These are phyloP conservation scores for Spermophilus dauricus DNA, from an alignment of 2,113 vertebrate genomes.

Conservation along the genomic window DNA sequence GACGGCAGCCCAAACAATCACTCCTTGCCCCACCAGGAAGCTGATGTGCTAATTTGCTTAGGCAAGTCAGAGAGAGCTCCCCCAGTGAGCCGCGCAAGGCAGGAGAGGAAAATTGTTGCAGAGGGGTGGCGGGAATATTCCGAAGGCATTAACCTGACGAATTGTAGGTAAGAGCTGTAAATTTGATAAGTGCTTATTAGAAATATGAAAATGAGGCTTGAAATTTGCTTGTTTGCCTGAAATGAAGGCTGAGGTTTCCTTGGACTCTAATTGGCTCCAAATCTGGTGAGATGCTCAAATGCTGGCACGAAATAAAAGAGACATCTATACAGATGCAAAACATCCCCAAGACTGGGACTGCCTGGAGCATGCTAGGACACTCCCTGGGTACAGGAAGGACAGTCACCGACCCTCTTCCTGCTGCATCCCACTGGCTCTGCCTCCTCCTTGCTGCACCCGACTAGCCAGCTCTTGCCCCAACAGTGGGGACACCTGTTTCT, in stretches of 20 bases:
- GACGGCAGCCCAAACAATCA: neutral
- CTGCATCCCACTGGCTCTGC: neutral
- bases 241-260: conserved; percentile 46
- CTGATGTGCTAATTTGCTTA: neutral
- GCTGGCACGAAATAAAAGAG: neutral
- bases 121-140: neutral
- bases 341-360: rapidly evolving
- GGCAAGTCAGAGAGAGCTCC: neutral
- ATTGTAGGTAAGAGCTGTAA: neutral
- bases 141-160: conserved; percentile 35
- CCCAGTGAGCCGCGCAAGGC: neutral
- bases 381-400: neutral
- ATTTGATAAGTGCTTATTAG: conserved; percentile 63
- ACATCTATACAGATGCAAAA: neutral
- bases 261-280: conserved; percentile 12
- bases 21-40: neutral
- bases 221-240: conserved; percentile 53
- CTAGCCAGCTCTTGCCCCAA: neutral
- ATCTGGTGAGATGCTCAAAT: neutral
- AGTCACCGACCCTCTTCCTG: rapidly evolving
- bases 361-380: no score
- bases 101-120: neutral
- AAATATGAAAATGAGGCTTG: conserved; percentile 49
- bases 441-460: no score
- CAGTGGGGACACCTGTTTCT: neutral